These are phyloP conservation scores for Falco concolor DNA, from an alignment of 2,797 vertebrate species.

Conservation along the genomic window DNA sequence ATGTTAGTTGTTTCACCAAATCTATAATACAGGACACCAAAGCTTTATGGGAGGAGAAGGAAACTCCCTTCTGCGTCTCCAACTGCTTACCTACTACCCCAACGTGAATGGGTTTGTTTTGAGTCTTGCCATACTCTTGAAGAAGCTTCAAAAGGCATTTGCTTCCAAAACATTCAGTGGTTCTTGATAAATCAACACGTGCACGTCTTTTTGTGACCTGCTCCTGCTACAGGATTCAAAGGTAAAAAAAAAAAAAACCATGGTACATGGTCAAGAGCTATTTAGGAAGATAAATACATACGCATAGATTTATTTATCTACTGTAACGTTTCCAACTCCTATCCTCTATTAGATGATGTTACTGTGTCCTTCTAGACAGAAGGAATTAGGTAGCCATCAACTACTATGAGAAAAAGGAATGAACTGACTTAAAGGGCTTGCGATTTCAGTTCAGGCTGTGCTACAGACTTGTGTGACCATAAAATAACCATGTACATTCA, in stretches of 20 bases:
- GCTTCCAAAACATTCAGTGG: slow-evolving; percentile 75
- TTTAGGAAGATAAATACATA: neutral
- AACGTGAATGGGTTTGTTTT: slow-evolving; percentile 76
- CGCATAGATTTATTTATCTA: neutral
- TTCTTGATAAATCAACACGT: slow-evolving; percentile 70
- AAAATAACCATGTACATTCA: neutral
- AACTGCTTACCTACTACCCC: slow-evolving; percentile 85
- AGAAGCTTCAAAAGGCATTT: slow-evolving; percentile 80
- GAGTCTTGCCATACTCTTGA: slow-evolving; percentile 49
- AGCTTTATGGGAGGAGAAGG: neutral
- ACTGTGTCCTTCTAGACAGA: neutral
- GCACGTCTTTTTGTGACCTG: slow-evolving; percentile 61
- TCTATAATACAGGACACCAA: neutral
- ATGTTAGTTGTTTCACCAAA: neutral
- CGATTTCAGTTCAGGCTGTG: neutral
- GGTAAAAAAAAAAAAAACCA: neutral
- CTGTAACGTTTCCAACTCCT: neutral
- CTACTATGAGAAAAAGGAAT: neutral
- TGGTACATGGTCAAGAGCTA: neutral
- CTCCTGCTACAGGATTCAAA: slow-evolving; percentile 62
- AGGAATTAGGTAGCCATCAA: neutral
- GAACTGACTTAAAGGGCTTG: neutral
- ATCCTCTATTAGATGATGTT: neutral
- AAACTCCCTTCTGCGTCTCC: neutral
- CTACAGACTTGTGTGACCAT: neutral